A percentile compares a stretch with the other conserved stretches of the same genome.
Evolutionary conservation across 2,888 invertebrate genomes (phyloP).

Genomic region (Geotrupes spiniger): DNA sequence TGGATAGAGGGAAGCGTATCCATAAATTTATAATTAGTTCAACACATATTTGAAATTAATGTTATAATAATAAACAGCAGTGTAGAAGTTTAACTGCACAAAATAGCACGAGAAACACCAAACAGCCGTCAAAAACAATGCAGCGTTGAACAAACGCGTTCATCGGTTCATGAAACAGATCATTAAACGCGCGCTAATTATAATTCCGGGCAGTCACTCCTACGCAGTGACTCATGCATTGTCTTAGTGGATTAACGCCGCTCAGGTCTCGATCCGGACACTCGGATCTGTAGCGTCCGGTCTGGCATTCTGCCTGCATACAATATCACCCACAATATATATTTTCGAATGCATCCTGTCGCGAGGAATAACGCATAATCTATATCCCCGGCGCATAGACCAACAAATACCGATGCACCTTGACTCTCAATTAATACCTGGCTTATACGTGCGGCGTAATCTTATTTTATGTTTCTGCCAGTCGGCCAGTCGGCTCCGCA

Average conservation of each 20-base stretch:
- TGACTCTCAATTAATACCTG: slow-evolving; percentile 40
- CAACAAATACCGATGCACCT: slow-evolving; percentile 45
- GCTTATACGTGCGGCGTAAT: slow-evolving; percentile 41
- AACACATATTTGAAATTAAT: too few relatives aligned
- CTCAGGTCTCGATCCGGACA: slow-evolving; percentile 29
- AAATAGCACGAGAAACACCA: slow-evolving; percentile 1
- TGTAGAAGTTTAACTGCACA: too few relatives aligned
- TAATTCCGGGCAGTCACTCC: slow-evolving; percentile 29
- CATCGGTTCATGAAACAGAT: slow-evolving; percentile 28
- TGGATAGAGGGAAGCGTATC: too few relatives aligned
- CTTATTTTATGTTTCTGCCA: slow-evolving; percentile 43
- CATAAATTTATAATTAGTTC: too few relatives aligned
- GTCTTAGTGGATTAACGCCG: slow-evolving; percentile 25
- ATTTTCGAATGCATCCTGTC: slow-evolving; percentile 38
- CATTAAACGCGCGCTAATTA: slow-evolving; percentile 28
- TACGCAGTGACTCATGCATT: slow-evolving; percentile 24
- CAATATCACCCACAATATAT: slow-evolving; percentile 33
- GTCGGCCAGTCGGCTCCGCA: slow-evolving; percentile 32
- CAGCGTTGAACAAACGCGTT: slow-evolving; percentile 12
- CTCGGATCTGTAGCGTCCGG: slow-evolving; percentile 37
- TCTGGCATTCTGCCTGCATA: slow-evolving; percentile 40
- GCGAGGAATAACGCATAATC: slow-evolving; percentile 43
- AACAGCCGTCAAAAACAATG: slow-evolving; percentile 6
- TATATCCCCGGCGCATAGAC: slow-evolving; percentile 44
- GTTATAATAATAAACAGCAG: too few relatives aligned